Conservation (phyloP, 2,113 vertebrate genomes). For the Oreocharis arfaki region DNA sequence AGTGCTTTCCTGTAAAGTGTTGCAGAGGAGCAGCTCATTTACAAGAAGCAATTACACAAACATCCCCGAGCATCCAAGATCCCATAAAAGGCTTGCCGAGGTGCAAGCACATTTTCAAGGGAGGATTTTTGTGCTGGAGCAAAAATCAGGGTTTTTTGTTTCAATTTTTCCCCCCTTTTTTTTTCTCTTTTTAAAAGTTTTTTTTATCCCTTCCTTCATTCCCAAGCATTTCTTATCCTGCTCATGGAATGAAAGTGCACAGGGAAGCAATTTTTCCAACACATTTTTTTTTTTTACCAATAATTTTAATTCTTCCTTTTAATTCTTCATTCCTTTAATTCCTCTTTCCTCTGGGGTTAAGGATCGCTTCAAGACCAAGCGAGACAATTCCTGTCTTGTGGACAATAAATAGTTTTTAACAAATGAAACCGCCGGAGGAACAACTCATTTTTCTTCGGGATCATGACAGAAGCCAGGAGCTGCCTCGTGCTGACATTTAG, state of each 20-base stretch:
- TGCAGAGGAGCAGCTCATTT: conserved; percentile 75
- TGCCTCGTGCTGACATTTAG: conserved; percentile 39
- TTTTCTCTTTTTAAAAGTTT: not conserved
- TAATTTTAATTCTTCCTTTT: not conserved
- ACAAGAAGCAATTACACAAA: conserved; percentile 83
- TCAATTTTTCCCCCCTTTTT: not conserved
- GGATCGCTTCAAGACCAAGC: not conserved
- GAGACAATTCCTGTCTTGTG: not conserved
- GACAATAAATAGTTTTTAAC: conserved; percentile 10
- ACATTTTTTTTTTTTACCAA: not conserved
- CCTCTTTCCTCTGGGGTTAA: not conserved
- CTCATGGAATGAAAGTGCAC: not conserved
- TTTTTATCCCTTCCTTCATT: not conserved
- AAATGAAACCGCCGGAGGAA: not conserved
- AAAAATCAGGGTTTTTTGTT: not conserved
- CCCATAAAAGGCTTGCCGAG: conserved; percentile 65
- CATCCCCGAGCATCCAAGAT: conserved; percentile 74
- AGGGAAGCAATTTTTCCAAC: not conserved
- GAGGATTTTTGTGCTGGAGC: not conserved
- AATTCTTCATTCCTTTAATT: not conserved
- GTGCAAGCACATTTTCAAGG: conserved; percentile 1
- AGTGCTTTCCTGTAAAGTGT: conserved; percentile 79
- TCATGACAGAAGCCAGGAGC: conserved; percentile 14
- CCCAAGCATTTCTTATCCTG: not conserved
- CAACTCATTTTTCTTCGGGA: conserved; percentile 14